A percentile compares a stretch with the other conserved stretches of the same genome.
Evolutionary conservation across 2,113 vertebrate genomes (phyloP).

Genomic region (Planiliza haematocheilus): DNA sequence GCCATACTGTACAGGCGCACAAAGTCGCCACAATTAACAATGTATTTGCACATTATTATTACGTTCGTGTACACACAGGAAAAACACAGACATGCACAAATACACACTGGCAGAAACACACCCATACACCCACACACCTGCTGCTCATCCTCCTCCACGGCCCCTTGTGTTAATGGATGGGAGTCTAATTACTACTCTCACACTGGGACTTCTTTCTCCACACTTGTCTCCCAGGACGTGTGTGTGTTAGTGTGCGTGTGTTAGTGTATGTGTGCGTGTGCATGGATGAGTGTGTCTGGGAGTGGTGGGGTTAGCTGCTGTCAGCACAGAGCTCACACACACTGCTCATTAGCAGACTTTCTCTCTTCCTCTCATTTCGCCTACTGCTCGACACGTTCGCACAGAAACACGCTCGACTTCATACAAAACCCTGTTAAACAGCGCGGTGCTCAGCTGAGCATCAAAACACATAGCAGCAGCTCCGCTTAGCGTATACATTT

Average conservation of each 20-base stretch:
- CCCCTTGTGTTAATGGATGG: conserved; percentile 87
- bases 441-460: conserved; percentile 28
- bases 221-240: conserved; percentile 69
- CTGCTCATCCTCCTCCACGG: conserved; percentile 80
- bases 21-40: conserved; percentile 47
- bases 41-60: conserved; percentile 56
- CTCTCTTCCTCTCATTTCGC: conserved; percentile 54
- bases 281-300: conserved; percentile 46
- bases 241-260: conserved; percentile 25
- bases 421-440: conserved; percentile 57
- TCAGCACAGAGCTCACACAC: conserved; percentile 63
- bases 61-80: conserved; percentile 56
- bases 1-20: conserved; percentile 31
- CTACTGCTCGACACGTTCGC: conserved; percentile 24
- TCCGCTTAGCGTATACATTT: conserved; percentile 11
- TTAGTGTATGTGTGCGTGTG: conserved; percentile 1
- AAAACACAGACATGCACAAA: conserved; percentile 54
- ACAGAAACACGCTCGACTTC: conserved; percentile 40
- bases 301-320: conserved; percentile 63
- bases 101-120: conserved; percentile 58
- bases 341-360: conserved; percentile 79
- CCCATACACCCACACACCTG: conserved; percentile 69
- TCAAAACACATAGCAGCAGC: conserved; percentile 44
- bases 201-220: conserved; percentile 72
- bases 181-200: conserved; percentile 86